A percentile compares a stretch with the other conserved stretches of the same genome.
Conservation (phyloP, 2,888 invertebrate species). For the Cheilosia vulpina region DNA sequence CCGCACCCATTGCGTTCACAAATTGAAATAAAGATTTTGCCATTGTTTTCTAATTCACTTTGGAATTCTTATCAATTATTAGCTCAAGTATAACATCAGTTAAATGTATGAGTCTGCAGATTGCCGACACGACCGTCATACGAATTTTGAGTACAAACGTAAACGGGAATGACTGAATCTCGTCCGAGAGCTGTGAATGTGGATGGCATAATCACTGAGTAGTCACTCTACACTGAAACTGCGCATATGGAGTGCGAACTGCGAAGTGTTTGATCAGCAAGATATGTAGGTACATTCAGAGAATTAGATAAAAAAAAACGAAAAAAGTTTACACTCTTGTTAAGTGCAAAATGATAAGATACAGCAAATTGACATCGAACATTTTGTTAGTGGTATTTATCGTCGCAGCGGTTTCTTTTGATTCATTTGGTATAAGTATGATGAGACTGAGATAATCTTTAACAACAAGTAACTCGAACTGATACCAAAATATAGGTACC, state of each 20-base stretch:
- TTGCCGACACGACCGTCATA: background rate
- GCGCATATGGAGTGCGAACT: conserved; percentile 28
- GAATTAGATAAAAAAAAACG: conserved; percentile 13
- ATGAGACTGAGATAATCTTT: no score
- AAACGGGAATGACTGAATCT: conserved; percentile 27
- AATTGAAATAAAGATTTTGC: conserved; percentile 40
- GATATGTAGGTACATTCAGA: conserved; percentile 13
- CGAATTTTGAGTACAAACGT: conserved; percentile 31
- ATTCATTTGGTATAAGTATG: no score
- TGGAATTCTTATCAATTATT: conserved; percentile 39
- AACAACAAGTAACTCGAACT: no score
- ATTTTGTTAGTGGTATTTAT: no score
- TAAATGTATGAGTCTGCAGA: background rate
- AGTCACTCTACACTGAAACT: conserved; percentile 4
- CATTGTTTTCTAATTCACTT: conserved; percentile 53
- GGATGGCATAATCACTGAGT: conserved; percentile 5
- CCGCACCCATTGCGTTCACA: conserved; percentile 31
- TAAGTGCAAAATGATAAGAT: conserved; percentile 43
- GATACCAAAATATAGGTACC: no score
- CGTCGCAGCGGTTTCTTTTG: no score
- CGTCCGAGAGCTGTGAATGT: conserved; percentile 3
- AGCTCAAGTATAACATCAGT: conserved; percentile 12
- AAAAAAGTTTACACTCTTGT: conserved; percentile 5
- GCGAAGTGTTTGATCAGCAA: conserved; percentile 26
- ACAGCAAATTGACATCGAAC: conserved; percentile 14